Conservation (phyloP, 2,888 invertebrate species). For the Adelphocoris suturalis region DNA sequence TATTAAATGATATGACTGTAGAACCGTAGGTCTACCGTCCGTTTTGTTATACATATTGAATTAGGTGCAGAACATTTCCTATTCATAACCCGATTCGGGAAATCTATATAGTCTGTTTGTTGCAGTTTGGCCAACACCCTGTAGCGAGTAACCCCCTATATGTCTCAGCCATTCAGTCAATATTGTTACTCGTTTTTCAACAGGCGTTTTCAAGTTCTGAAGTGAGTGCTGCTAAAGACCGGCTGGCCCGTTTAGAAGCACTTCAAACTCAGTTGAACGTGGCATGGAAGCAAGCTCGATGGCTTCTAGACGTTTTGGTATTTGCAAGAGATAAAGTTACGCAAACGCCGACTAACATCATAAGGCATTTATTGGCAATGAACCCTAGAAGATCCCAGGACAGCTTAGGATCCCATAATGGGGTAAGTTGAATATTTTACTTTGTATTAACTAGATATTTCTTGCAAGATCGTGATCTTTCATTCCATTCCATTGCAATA, state of each 20-base stretch:
- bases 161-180: no score
- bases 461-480: neutral
- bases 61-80: no score
- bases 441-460: neutral
- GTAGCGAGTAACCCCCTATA: no score
- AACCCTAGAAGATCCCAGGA: slow-evolving; percentile 75
- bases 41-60: no score
- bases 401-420: slow-evolving; percentile 77
- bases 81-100: no score
- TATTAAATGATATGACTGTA: no score
- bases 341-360: slow-evolving; percentile 76
- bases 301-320: slow-evolving; percentile 97
- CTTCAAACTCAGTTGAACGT: slow-evolving; percentile 91
- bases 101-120: no score
- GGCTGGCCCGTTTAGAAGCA: slow-evolving; percentile 89
- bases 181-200: neutral
- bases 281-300: slow-evolving; percentile 95
- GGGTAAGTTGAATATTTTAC: slow-evolving; percentile 75
- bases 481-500: neutral
- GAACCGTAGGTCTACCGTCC: no score
- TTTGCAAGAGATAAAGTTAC: slow-evolving; percentile 91
- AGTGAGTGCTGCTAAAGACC: slow-evolving; percentile 90
- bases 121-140: no score
- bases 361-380: slow-evolving; percentile 78
- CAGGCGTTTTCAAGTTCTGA: slow-evolving; percentile 94